Base-by-base conservation (phyloP, 2,888 invertebrate species). In the Ditylenchus weischeri region DNA sequence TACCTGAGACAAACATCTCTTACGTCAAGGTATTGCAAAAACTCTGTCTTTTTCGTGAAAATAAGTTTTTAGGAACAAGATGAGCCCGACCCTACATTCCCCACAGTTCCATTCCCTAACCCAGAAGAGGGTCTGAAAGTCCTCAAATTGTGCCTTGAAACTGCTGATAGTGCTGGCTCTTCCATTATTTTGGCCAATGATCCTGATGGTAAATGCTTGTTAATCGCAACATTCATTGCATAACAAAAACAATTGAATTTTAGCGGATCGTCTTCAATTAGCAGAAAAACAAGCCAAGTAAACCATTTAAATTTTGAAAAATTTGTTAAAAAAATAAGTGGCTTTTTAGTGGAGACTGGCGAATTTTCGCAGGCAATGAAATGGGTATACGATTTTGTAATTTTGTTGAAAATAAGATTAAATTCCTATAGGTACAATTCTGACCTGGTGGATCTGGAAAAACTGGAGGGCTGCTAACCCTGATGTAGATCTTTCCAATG, bases 61-160 rank as follows among this genome's bases (percentile, higher is more conserved):
- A 59, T 10, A 36, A 10, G 15, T 59, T 59, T 54, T 5, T 66
- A 78, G 74, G 82, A 81, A 58, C 82, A 98, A 85, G 89, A 89
- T 74, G 87, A 90, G 65, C 91, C 96, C 0, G 89, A 99, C 86
- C 95, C 96, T 0, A 93, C 96, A 67, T 99, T 99, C 85, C 89
- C 95, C 0, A 98, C 98, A 0, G 95, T 98, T 0, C 89, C 88
- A 81, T 95, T 93, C 86, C 98, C 98, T 0, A 99, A 99, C 86
- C 98, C 98, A 0, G 98, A 99, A 83, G 98, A 98, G 86, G 92
- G 92, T 23, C 68, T 75, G 11, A 74, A 77, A 57, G 79, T 78
- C 13, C 76, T 87, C 83, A 87, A 89, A 77, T 85, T 92, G 51
- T 89, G 92, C 51, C 88, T 90, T 73, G 85, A 87, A 81, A 89